These are phyloP conservation scores for Drosophila sp. DNA, from an alignment of 1,140 invertebrate genomes.

Conservation along the genomic window DNA sequence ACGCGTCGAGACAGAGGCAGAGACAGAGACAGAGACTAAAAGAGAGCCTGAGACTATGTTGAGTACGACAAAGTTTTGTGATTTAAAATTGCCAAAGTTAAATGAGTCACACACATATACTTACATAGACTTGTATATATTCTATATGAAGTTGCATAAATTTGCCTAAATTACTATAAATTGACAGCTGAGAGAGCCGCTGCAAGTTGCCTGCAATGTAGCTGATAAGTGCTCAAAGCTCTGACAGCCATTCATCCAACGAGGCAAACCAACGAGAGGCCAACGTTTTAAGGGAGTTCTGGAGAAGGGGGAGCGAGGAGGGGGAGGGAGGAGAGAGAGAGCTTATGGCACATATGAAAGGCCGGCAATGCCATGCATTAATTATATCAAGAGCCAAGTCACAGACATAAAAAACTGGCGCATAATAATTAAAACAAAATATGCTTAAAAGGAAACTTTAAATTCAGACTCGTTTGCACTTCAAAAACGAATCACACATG, in stretches of 20 bases:
- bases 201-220: constrained; percentile 69
- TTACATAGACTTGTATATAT: constrained; percentile 5
- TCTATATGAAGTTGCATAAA: constrained; percentile 60
- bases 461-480: constrained; percentile 40
- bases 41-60: background rate
- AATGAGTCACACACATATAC: constrained; percentile 34
- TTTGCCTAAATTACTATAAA: constrained; percentile 82
- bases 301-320: background rate
- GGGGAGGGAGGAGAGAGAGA: background rate
- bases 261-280: background rate
- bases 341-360: constrained; percentile 54
- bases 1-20: constrained; percentile 22
- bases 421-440: constrained; percentile 53
- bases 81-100: constrained; percentile 75
- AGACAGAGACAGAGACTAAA: background rate
- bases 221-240: constrained; percentile 75
- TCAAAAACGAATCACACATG: constrained; percentile 18
- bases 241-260: constrained; percentile 2
- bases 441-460: constrained; percentile 36
- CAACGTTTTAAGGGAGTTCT: background rate
- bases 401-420: constrained; percentile 20
- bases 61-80: constrained; percentile 62
- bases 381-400: constrained; percentile 56
- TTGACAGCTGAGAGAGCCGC: constrained; percentile 63
- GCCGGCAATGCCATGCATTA: constrained; percentile 67